These are phyloP conservation scores for Clepsis dumicolana DNA, from an alignment of 2,888 invertebrate genomes.

Conservation along the genomic window DNA sequence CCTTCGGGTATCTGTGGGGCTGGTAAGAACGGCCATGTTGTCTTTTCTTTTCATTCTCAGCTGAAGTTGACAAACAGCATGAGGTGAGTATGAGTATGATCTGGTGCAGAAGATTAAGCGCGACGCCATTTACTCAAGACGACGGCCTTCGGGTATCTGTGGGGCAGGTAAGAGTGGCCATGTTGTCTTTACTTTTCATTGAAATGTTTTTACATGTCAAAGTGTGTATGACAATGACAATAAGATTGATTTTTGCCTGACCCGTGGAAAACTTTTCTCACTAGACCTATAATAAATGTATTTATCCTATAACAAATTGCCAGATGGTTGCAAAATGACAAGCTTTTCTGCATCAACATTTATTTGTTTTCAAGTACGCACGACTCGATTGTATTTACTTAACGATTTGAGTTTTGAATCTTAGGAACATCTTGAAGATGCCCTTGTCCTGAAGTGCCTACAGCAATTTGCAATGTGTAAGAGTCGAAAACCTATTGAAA, in stretches of 20 bases:
- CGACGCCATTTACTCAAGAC: constrained; percentile 98
- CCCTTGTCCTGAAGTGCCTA: background rate
- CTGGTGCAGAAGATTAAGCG: constrained; percentile 99
- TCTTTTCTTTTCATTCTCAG: too few relatives aligned
- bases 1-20: constrained; percentile 99
- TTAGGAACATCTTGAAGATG: background rate
- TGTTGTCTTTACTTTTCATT: too few relatives aligned
- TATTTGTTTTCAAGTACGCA: background rate
- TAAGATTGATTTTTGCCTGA: too few relatives aligned
- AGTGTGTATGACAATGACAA: too few relatives aligned
- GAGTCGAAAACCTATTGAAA: constrained; percentile 1
- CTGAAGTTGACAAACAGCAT: constrained; percentile 96
- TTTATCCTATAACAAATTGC: background rate
- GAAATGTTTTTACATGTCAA: too few relatives aligned
- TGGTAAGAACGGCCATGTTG: constrained; percentile 87
- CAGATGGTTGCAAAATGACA: constrained; percentile 1
- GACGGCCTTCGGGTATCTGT: constrained; percentile 98
- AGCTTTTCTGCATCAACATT: background rate
- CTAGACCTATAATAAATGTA: too few relatives aligned
- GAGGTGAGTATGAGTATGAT: constrained; percentile 98
- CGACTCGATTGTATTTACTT: background rate
- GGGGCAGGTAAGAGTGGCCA: constrained; percentile 92
- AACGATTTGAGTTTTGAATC: background rate
- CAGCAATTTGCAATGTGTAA: constrained; percentile 2
- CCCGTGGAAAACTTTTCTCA: too few relatives aligned